phyloP scores from a whole-genome alignment of 2,888 invertebrate genomes.

The Meandrusa payeni region DNA sequence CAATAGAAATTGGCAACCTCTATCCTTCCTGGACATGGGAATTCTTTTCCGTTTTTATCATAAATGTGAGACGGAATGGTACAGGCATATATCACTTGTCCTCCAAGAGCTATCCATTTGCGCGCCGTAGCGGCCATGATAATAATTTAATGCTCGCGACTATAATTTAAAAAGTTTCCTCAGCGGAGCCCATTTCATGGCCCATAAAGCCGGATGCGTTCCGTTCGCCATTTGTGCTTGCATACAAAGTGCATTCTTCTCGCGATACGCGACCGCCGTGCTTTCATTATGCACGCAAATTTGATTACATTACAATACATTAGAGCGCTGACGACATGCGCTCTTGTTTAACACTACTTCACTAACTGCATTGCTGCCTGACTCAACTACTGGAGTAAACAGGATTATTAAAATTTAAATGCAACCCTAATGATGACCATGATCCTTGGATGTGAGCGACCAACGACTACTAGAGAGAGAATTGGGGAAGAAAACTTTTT shows the following conservation, averaged over 20 bases:
- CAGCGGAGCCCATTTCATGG: conserved; percentile 52
- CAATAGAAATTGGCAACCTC: too few relatives aligned
- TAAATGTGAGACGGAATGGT: too few relatives aligned
- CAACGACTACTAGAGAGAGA: too few relatives aligned
- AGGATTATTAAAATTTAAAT: too few relatives aligned
- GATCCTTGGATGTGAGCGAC: too few relatives aligned
- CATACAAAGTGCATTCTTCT: conserved; percentile 12
- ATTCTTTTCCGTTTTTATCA: too few relatives aligned
- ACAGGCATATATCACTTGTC: too few relatives aligned
- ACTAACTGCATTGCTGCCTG: too few relatives aligned
- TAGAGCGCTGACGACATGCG: not conserved
- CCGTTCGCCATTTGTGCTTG: conserved; percentile 12
- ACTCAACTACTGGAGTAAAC: too few relatives aligned
- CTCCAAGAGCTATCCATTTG: not conserved
- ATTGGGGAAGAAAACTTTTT: too few relatives aligned
- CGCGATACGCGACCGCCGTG: conserved; percentile 1
- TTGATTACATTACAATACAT: conserved; percentile 17
- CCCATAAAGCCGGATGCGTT: conserved; percentile 42
- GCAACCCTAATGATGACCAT: too few relatives aligned
- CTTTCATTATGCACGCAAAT: conserved; percentile 15
- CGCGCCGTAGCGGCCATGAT: not conserved
- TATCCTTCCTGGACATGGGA: too few relatives aligned
- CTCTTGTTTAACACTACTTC: conserved; percentile 11
- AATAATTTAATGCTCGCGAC: conserved; percentile 13
- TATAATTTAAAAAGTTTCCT: conserved; percentile 25